Evolutionary conservation across 2,888 invertebrate species (phyloP).

Genomic region (Hesperia comma): DNA sequence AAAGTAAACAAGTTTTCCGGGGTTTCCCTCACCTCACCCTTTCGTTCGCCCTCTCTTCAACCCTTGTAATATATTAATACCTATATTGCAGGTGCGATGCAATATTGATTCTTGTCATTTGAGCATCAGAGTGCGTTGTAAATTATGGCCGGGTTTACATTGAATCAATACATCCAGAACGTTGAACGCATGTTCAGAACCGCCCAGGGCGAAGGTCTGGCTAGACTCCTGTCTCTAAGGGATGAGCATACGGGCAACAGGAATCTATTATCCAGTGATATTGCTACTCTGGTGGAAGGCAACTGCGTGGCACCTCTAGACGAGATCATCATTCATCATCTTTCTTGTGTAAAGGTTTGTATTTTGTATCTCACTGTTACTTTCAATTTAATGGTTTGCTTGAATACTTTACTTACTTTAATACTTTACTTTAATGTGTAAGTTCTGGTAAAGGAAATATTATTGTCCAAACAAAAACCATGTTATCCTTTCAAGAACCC

Average conservation of each 20-base stretch:
- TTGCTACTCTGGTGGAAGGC: constrained; percentile 88
- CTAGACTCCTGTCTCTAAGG: constrained; percentile 85
- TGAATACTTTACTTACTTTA: too few relatives aligned
- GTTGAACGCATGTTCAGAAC: constrained; percentile 86
- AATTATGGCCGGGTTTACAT: constrained; percentile 56
- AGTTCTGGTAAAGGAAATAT: too few relatives aligned
- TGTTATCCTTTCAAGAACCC: too few relatives aligned
- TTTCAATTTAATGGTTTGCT: background rate
- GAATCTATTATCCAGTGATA: constrained; percentile 87
- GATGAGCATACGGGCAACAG: constrained; percentile 89
- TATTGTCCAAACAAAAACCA: too few relatives aligned
- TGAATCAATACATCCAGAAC: constrained; percentile 74
- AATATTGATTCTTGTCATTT: constrained; percentile 25
- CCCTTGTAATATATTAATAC: constrained; percentile 18
- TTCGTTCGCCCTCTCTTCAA: constrained; percentile 7
- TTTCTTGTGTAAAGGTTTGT: constrained; percentile 86
- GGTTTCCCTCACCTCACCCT: background rate
- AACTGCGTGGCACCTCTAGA: constrained; percentile 89
- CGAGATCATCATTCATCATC: constrained; percentile 89
- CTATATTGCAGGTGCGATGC: constrained; percentile 28
- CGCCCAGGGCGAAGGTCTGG: constrained; percentile 85
- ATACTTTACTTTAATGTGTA: too few relatives aligned
- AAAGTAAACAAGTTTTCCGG: background rate
- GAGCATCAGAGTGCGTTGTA: constrained; percentile 27
- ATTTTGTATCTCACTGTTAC: constrained; percentile 52